These are phyloP conservation scores for Rallus crepitans DNA, from an alignment of 2,797 vertebrate genomes.

Conservation along the genomic window DNA sequence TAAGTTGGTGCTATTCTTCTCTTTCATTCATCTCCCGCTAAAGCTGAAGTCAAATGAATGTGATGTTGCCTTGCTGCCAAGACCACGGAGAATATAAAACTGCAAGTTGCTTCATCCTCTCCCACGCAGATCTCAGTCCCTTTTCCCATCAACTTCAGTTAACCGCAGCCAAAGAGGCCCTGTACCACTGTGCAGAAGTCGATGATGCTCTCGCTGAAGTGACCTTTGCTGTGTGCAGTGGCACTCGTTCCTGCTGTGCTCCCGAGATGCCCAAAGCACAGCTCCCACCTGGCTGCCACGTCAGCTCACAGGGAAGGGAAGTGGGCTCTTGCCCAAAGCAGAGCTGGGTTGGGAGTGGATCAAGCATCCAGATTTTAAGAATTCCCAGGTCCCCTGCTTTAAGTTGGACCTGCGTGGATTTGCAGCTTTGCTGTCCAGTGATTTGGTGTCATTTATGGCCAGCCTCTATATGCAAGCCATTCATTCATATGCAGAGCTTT, in stretches of 20 bases:
- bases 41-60: not conserved
- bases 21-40: not conserved
- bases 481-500: not conserved
- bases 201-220: not conserved
- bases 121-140: not conserved
- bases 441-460: not conserved
- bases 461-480: not conserved
- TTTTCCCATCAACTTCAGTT: not conserved
- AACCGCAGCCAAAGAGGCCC: not conserved
- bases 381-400: not conserved
- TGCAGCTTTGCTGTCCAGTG: not conserved
- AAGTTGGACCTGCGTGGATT: not conserved
- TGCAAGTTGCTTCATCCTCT: not conserved
- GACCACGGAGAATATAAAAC: not conserved
- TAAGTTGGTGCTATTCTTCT: not conserved
- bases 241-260: not conserved
- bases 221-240: not conserved
- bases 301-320: rapidly evolving
- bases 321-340: not conserved
- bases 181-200: not conserved
- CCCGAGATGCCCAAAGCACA: not conserved
- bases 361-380: not conserved
- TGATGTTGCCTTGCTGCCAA: not conserved
- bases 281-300: rapidly evolving
- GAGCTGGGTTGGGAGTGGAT: not conserved